Base-by-base conservation (phyloP, 2,113 vertebrate genomes). In the Menidia beryllina region DNA sequence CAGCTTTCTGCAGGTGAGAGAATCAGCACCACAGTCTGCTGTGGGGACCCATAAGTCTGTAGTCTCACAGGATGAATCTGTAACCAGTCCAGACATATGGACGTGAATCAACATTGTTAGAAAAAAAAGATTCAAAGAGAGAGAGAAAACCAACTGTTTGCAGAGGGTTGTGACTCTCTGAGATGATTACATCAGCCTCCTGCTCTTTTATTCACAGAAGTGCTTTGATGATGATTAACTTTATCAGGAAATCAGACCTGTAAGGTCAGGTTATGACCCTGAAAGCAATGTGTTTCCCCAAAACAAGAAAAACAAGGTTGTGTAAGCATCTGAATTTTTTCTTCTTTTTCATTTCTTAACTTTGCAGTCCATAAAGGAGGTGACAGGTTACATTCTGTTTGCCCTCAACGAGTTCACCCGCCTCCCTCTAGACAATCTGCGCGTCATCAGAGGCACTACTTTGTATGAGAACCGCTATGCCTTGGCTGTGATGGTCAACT, bases 331-430 rank as follows among this genome's bases (percentile, higher is more conserved):
- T 71, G 3, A 43, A 30, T 50, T 39, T 54, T 13, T 15, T 39
- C 58, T 5, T 41, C 4, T 38, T 60, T 15, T 38, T 23, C 5
- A 1, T 56, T 39, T 64, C 23, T 50, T 14, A 51, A 4, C 82
- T 8, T 52, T 45, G 3, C 88, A 98, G 97, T 96, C 95, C 64
- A 97, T 99, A 89, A 95, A 95, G 53, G 97, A 98, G 89, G 97
- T 98, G 83, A 97, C 96, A 0, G 96, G 96, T 21, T 97, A 98
- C 56, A 91, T 99, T 75, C 91, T 99, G 0, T 91, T 98, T 6
- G 97, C 94, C 52, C 77, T 98, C 86, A 99, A 97, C 26, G 92
- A 95, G 75, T 96, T 98, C 77, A 79, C 83, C 1, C 85, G 81
- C 0, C 85, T 98, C 71, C 97, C 97, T 0, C 84, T 99, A 84